These are phyloP conservation scores for Nineta flava DNA, from an alignment of 2,888 invertebrate genomes.

Conservation along the genomic window DNA sequence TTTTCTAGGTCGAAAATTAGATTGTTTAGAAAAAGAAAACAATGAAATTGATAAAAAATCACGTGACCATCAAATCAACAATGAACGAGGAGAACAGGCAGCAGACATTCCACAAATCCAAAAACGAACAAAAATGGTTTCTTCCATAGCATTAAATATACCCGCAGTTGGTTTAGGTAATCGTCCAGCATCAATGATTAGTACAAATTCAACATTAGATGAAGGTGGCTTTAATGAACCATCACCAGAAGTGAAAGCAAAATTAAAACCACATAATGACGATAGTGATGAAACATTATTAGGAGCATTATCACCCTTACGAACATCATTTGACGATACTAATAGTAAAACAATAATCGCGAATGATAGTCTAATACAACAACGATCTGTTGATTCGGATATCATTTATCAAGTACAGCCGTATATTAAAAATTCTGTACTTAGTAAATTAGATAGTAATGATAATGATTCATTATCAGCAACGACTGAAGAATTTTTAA, in stretches of 20 bases:
- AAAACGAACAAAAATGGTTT: conserved; percentile 38
- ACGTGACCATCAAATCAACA: conserved; percentile 16
- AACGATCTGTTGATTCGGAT: conserved; percentile 25
- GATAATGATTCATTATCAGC: neutral
- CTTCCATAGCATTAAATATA: conserved; percentile 43
- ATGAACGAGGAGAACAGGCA: too few species aligned
- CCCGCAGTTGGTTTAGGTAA: conserved; percentile 45
- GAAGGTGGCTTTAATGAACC: conserved; percentile 60
- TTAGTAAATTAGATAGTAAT: neutral
- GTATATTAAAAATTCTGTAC: neutral
- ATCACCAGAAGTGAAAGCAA: conserved; percentile 50
- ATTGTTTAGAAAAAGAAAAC: conserved; percentile 12
- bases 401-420: conserved; percentile 19
- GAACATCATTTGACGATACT: conserved; percentile 15
- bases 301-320: conserved; percentile 22
- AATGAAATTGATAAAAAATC: conserved; percentile 13
- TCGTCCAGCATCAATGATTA: conserved; percentile 49
- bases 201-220: conserved; percentile 37
- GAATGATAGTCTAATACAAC: conserved; percentile 19
- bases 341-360: too few species aligned
- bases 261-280: conserved; percentile 22
- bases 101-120: conserved; percentile 6
- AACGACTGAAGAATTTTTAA: neutral
- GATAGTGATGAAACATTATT: neutral
- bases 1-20: conserved; percentile 16